Base-by-base conservation (phyloP, 2,888 invertebrate species). In the Trissolcus brochymenae region DNA sequence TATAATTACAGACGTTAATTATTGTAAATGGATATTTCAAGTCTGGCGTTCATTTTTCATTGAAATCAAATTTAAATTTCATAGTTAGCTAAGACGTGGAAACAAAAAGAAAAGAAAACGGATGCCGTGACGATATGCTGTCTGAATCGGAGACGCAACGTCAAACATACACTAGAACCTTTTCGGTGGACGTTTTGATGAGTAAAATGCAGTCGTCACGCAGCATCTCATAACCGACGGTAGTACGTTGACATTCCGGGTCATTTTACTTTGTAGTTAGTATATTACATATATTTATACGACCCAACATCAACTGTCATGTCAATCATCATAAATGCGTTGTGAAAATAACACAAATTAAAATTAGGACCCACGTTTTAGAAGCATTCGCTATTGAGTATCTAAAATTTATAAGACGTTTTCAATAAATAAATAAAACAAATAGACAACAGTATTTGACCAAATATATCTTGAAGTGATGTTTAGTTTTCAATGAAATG, bases 181-280 rank as follows among this genome's bases (percentile, higher is more conserved):
- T 78, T 78, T 71, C 75, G 71, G 65, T 64, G 67, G 50, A 66
- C 71, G 76, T 67, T 76, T 60, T 53, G 76, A 60, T 64, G 76
- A 72, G 64, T 77, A 65, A 77, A 77, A 77, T 64, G 74, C 71
- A 72, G 73, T 67, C 76, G 66, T 74, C 73, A 59, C 66, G 62
- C 65, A 56, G 59, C 67, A 51, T 61, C 71, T 79, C 61, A 71
- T 76, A 79, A 79, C 67, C 67, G 57, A 62, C 79, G 70, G 72
- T 57, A 57, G 59, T 55, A 50, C 65, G 76, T 66, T 76, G 76
- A 76, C 76, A 76, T 76, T 73, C 60, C 62, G 14, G 73, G 76
- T 78, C 78, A 79, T 73, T 64, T 74, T 79, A 76, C 79, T 79
- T 79, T 79, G 79, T 79, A 79, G 79, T 79, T 53, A 67, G 53